Base-by-base conservation (phyloP, 2,113 vertebrate species). In the Callionymus lyra region DNA sequence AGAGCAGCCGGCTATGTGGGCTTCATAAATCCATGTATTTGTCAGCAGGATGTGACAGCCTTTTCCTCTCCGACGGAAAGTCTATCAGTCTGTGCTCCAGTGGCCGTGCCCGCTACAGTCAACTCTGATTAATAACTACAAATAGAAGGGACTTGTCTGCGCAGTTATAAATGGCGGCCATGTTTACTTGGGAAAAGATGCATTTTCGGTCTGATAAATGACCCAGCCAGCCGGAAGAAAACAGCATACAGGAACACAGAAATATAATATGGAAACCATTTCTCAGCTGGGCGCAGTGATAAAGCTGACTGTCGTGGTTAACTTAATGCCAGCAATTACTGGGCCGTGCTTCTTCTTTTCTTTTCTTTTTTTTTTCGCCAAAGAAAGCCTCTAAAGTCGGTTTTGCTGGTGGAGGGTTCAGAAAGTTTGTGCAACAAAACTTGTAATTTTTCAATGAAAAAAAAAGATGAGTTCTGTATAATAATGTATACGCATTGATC, bases 121-220 rank as follows among this genome's bases (percentile, higher is more conserved):
- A 78, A 77, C 64, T 76, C 75, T 82, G 83, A 85, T 82, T 85
- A 83, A 84, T 83, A 85, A 81, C 79, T 72, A 66, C 66, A 77
- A 84, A 81, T 70, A 76, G 61, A 63, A 77, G 77, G 69, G 63
- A 73, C 58, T 72, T 74, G 77, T 65, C 70, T 73, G 60, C 60
- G 44, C 37, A 34, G 64, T 72, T 72, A 81, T 80, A 78, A 80
- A 82, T 81, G 63, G 69, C 46, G 50, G 52, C 46, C 38, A 46
- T 45, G 74, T 80, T 72, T 72, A 72, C 66, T 40, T 15, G 62
- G 68, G 53, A 66, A 63, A 69, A 76, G 76, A 77, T 72, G 73
- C 69, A 67, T 77, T 74, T 69, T 76, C 44, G 37, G 59, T 50
- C 59, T 76, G 73, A 85, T 84, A 80, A 85, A 84, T 84, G 66